phyloP scores from a whole-genome alignment of 2,113 vertebrate species.

The Origma solitaria region DNA sequence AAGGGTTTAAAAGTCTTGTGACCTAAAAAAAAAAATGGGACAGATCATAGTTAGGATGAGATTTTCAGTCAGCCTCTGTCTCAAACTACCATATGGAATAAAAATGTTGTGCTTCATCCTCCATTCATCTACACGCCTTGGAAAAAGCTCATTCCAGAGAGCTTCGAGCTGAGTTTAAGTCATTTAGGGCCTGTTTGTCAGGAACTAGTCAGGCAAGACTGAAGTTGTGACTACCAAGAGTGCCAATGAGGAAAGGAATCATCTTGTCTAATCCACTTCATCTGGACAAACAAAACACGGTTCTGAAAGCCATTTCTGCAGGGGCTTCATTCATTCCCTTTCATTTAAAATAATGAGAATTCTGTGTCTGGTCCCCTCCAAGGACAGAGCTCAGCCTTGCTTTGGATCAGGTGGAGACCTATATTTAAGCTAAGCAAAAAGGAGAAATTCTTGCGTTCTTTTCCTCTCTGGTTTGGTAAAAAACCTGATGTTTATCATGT shows the following conservation, averaged over 20 bases:
- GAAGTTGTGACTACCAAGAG: slow-evolving; percentile 9
- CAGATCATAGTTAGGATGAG: not conserved
- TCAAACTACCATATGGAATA: not conserved
- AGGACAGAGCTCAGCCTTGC: not conserved
- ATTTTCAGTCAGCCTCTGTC: not conserved
- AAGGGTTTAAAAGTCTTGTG: not conserved
- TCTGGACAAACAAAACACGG: not conserved
- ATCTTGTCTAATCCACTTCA: not conserved
- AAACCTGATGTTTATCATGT: not conserved
- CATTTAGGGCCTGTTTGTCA: slow-evolving; percentile 1
- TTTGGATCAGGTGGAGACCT: not conserved
- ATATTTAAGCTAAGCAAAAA: not conserved
- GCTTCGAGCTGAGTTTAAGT: not conserved
- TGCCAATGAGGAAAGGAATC: not conserved
- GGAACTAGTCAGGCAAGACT: slow-evolving; percentile 9
- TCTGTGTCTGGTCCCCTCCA: not conserved
- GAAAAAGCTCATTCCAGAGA: not conserved
- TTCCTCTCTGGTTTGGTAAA: not conserved
- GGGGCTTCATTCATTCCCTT: not conserved
- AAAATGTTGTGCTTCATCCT: not conserved
- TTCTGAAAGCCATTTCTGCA: not conserved
- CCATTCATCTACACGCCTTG: not conserved
- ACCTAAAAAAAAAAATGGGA: not conserved
- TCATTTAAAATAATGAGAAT: not conserved
- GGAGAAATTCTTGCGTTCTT: not conserved